Percentiles rank a stretch among this genome's conserved stretches.
These are phyloP conservation scores for Odontomyia ornata DNA, from an alignment of 2,888 invertebrate species.

Conservation along the genomic window DNA sequence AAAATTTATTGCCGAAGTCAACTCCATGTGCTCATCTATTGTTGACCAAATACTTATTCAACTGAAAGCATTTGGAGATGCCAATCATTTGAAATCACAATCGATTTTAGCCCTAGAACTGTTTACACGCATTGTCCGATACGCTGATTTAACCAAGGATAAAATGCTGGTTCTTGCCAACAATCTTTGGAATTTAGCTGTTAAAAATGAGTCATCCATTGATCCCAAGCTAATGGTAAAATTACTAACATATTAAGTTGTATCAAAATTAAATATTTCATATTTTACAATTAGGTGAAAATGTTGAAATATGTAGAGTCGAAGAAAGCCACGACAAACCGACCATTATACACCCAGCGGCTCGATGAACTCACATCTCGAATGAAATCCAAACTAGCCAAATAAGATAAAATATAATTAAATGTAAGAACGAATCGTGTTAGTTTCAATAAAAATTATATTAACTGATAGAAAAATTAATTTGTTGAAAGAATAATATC, in stretches of 20 bases:
- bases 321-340: background rate
- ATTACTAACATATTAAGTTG: too few species aligned
- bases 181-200: constrained; percentile 84
- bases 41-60: constrained; percentile 79
- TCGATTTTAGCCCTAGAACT: constrained; percentile 78
- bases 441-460: too few species aligned
- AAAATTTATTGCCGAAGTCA: constrained; percentile 83
- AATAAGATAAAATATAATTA: too few species aligned
- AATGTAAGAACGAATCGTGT: too few species aligned
- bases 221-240: constrained; percentile 67
- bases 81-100: constrained; percentile 74
- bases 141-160: constrained; percentile 71
- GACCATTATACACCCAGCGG: constrained; percentile 33
- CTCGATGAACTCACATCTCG: constrained; percentile 49
- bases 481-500: too few species aligned
- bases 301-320: constrained; percentile 46
- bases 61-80: constrained; percentile 75
- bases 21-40: constrained; percentile 78
- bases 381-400: constrained; percentile 50
- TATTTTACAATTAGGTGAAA: constrained; percentile 40
- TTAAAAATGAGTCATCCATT: constrained; percentile 69
- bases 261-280: constrained; percentile 6
- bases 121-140: constrained; percentile 72
- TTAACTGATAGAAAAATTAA: too few species aligned
- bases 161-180: constrained; percentile 74